Percentiles rank a stretch among this genome's conserved stretches.
Evolutionary conservation across 2,888 invertebrate species (phyloP).

Genomic region (Argynnis bischoffii): DNA sequence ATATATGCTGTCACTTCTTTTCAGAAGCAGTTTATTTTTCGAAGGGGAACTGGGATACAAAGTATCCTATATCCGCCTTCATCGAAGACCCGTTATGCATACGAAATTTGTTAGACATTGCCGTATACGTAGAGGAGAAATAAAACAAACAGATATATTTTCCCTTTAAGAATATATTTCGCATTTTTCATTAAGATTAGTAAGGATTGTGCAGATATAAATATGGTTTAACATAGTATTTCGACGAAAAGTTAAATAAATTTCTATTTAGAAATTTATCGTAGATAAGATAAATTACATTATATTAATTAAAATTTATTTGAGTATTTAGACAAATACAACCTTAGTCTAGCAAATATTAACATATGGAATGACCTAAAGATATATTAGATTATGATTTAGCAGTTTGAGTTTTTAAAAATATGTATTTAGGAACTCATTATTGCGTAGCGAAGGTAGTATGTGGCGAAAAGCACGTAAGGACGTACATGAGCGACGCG

Average conservation of each 20-base stretch:
- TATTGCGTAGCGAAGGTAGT: too few species aligned
- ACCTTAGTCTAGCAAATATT: too few species aligned
- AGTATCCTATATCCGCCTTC: conserved; percentile 17
- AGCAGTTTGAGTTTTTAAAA: too few species aligned
- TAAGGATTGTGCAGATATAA: conserved; percentile 9
- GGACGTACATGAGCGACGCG: too few species aligned
- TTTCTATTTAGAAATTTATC: neutral
- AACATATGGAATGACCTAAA: too few species aligned
- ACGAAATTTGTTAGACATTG: conserved; percentile 15
- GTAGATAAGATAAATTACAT: neutral
- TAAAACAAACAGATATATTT: conserved; percentile 13
- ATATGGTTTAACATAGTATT: conserved; percentile 5
- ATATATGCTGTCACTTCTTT: neutral
- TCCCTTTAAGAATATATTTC: conserved; percentile 13
- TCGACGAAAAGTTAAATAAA: neutral
- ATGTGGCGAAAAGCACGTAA: too few species aligned
- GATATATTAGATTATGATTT: too few species aligned
- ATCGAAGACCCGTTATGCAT: conserved; percentile 21
- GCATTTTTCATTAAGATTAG: conserved; percentile 19
- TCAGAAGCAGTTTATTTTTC: conserved; percentile 7
- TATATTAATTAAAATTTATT: neutral
- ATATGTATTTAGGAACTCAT: too few species aligned
- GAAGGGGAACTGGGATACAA: conserved; percentile 9
- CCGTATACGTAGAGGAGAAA: conserved; percentile 2
- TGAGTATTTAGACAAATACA: too few species aligned